Evolutionary conservation across 2,888 invertebrate species (phyloP), one percentile per base, ranked within the genome.

Genomic region (Nomada flava): DNA sequence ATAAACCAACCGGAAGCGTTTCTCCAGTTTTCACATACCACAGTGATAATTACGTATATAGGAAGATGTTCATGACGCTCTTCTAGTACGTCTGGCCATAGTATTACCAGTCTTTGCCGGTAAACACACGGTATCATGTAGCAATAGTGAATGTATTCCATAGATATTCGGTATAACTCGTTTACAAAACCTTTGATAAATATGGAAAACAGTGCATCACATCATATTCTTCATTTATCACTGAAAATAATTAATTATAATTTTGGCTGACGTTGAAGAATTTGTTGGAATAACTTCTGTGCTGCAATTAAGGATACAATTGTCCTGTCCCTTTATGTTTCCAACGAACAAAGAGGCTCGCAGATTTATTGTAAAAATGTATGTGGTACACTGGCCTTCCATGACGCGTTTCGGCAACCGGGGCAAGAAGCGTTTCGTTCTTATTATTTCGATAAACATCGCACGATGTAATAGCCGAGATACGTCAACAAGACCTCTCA

Each of bases 11-110:
- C 92, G 93, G 92, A 93, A 93, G 91, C 89, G 92, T 93, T 92
- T 92, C 92, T 89, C 92, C 90, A 85, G 89, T 91, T 92, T 90
- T 92, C 92, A 91, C 92, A 91, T 91, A 90, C 91, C 87, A 82
- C 89, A 80, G 88, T 89, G 92, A 92, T 93, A 93, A 93, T 93
- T 92, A 92, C 86, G 86, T 76, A 89, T 90, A 90, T 89, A 91
- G 86, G 89, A 91, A 92, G 89, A 92, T 89, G 89, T 80, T 83
- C 79, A 68, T 72, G 69, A 60, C 76, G 81, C 68, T 87, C 82
- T 81, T 79, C 68, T 85, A 75, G 76, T 79, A 82, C 76, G 77
- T 60, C 47, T 82, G 65, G 47, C 52, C 72, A 29, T 75, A 76
- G 77, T 79, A 82, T 73, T 70, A 50, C 64, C 78, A 20, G 50